These are phyloP conservation scores for Sebastes goodei DNA, from an alignment of 2,797 vertebrate species.

Conservation along the genomic window DNA sequence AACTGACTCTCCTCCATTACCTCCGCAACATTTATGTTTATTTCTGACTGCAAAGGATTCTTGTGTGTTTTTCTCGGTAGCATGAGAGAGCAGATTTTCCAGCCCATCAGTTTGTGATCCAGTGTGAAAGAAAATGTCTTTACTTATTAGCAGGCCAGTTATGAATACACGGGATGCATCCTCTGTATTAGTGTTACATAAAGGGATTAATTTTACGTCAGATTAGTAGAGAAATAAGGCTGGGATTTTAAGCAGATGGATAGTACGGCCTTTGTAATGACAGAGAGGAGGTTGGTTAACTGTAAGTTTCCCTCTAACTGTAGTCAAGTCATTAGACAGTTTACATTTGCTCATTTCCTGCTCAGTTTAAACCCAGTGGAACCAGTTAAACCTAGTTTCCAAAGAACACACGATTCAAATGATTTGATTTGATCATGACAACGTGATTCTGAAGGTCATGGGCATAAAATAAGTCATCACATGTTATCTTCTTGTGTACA, in stretches of 20 bases:
- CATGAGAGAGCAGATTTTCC: constrained; percentile 6
- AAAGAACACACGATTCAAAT: neutral
- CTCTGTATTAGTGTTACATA: neutral
- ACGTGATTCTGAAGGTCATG: neutral
- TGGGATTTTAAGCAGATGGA: neutral
- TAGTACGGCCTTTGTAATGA: neutral
- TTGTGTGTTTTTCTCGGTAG: constrained; percentile 1
- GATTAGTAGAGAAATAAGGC: neutral
- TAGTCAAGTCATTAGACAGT: neutral
- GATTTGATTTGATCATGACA: neutral
- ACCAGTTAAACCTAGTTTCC: neutral
- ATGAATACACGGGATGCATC: neutral
- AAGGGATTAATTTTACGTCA: neutral
- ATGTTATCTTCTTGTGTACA: neutral
- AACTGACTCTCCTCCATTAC: constrained; percentile 8
- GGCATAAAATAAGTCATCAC: neutral
- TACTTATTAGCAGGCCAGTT: neutral
- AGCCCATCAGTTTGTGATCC: neutral
- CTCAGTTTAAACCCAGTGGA: neutral
- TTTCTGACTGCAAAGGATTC: constrained; percentile 4
- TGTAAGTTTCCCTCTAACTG: neutral
- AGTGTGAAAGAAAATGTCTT: constrained; percentile 25
- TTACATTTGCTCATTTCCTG: neutral
- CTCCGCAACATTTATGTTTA: constrained; percentile 10
- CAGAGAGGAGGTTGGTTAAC: neutral